phyloP scores from a whole-genome alignment of 2,888 invertebrate genomes.

The Harpagoxenus sublaevis region DNA sequence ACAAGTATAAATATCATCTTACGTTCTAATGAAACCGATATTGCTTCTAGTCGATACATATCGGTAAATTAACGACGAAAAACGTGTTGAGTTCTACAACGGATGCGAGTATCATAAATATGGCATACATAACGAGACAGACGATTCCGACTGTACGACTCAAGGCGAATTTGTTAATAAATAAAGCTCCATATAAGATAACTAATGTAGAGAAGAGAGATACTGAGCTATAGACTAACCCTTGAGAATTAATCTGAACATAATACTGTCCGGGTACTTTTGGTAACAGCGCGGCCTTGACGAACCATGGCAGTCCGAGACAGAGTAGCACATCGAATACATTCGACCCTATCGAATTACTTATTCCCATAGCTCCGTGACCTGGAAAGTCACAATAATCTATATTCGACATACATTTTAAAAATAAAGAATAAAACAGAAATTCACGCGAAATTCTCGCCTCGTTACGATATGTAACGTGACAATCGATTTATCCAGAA shows the following conservation, averaged over 20 bases:
- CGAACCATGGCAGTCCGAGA: constrained; percentile 92
- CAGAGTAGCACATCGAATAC: constrained; percentile 93
- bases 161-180: constrained; percentile 90
- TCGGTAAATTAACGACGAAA: constrained; percentile 91
- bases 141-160: constrained; percentile 91
- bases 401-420: neutral
- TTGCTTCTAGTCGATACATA: constrained; percentile 88
- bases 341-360: constrained; percentile 94
- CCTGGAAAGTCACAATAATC: constrained; percentile 86
- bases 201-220: constrained; percentile 91
- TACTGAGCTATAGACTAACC: constrained; percentile 92
- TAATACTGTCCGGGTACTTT: constrained; percentile 88
- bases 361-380: constrained; percentile 92
- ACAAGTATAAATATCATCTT: neutral
- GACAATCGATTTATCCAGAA: constrained; percentile 37
- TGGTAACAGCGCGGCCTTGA: constrained; percentile 90
- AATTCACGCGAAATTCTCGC: neutral
- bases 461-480: neutral
- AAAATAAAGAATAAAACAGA: neutral
- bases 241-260: constrained; percentile 92
- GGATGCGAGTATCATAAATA: constrained; percentile 90
- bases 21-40: constrained; percentile 3
- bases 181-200: constrained; percentile 90
- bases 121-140: constrained; percentile 90
- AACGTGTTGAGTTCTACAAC: constrained; percentile 93